Evolutionary conservation across 2,888 invertebrate genomes (phyloP).

Genomic region (Craniophora ligustri): DNA sequence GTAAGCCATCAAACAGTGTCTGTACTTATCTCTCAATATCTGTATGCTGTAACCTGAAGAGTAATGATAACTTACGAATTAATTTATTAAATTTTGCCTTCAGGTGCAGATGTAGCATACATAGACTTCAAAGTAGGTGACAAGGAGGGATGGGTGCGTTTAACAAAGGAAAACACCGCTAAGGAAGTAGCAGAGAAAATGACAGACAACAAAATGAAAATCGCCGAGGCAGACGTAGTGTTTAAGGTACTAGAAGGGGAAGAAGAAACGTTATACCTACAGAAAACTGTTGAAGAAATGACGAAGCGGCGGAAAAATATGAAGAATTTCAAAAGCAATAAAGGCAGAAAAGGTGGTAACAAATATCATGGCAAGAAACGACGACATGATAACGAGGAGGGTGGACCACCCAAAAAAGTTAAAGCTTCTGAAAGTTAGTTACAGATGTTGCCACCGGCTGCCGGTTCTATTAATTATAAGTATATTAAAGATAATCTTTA

Average conservation of each 20-base stretch:
- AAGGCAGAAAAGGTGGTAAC: constrained; percentile 59
- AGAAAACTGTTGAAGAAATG: constrained; percentile 90
- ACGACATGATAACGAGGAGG: constrained; percentile 67
- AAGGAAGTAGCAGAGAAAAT: constrained; percentile 90
- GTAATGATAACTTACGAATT: too few species aligned
- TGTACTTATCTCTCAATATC: too few species aligned
- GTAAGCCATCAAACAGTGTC: too few species aligned
- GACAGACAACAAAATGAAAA: constrained; percentile 89
- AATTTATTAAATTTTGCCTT: constrained; percentile 10
- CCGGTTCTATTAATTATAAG: constrained; percentile 46
- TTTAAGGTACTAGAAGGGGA: constrained; percentile 91
- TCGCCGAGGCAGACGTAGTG: constrained; percentile 84
- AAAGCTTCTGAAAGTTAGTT: constrained; percentile 68
- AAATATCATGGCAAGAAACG: constrained; percentile 67
- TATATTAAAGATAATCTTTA: constrained; percentile 40
- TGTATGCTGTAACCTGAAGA: too few species aligned
- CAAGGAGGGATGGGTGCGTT: constrained; percentile 91
- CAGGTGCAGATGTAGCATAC: constrained; percentile 90
- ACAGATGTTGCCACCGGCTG: constrained; percentile 22
- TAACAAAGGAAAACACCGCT: constrained; percentile 91
- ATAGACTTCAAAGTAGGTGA: constrained; percentile 94
- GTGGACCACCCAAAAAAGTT: constrained; percentile 70
- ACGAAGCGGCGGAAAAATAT: constrained; percentile 86
- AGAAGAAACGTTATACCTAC: constrained; percentile 91
- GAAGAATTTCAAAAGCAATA: constrained; percentile 74